phyloP scores from a whole-genome alignment of 2,797 vertebrate species.

The Helicolenus hilgendorfi region DNA sequence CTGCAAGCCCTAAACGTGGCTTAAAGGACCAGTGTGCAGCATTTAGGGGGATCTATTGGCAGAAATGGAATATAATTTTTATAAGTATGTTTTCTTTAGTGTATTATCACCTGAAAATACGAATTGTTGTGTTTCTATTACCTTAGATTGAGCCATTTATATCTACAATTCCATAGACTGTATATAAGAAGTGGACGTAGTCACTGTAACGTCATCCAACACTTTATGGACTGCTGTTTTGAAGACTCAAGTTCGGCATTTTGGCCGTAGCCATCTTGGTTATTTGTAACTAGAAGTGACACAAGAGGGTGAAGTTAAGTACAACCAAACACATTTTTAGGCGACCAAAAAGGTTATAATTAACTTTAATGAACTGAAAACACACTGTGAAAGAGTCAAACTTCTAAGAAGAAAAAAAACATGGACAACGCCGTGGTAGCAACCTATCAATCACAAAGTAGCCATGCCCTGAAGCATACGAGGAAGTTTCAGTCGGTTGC shows the following conservation, averaged over 20 bases:
- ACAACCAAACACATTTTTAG: background rate
- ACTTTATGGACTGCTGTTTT: no score
- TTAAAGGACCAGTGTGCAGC: background rate
- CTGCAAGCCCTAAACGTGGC: background rate
- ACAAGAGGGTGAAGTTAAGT: no score
- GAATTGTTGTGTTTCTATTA: background rate
- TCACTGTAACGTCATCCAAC: no score
- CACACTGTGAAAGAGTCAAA: background rate
- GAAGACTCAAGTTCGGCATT: no score
- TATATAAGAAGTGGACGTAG: no score
- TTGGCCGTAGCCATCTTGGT: no score
- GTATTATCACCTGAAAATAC: background rate
- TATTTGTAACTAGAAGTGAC: no score
- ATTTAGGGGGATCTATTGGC: background rate
- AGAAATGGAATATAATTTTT: background rate
- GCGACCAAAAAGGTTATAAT: background rate
- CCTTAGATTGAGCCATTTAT: background rate
- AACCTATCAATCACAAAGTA: background rate
- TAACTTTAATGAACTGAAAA: background rate
- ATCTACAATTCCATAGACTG: no score
- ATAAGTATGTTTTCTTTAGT: background rate
- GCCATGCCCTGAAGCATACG: background rate
- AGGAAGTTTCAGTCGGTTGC: background rate
- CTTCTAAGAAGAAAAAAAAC: background rate
- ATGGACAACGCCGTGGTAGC: background rate